phyloP scores from a whole-genome alignment of 2,888 invertebrate species.

The Acrobasis suavella region DNA sequence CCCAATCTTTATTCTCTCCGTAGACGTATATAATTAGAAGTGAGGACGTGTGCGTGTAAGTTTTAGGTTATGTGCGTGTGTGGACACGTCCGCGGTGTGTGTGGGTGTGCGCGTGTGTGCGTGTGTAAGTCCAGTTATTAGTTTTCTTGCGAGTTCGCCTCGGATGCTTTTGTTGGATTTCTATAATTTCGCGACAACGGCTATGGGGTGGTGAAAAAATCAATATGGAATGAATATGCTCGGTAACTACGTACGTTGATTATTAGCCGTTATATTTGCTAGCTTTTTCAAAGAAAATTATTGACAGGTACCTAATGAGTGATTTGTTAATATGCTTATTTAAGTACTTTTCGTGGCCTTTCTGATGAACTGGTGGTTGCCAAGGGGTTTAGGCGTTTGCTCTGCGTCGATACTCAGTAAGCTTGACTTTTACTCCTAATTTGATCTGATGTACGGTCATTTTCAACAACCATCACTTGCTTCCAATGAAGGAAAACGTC shows the following conservation, averaged over 20 bases:
- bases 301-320: neutral
- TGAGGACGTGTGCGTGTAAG: constrained; percentile 41
- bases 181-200: constrained; percentile 79
- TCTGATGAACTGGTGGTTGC: no score
- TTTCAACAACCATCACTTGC: no score
- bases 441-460: no score
- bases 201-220: constrained; percentile 55
- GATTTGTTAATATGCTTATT: no score
- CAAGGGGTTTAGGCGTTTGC: no score
- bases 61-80: constrained; percentile 32
- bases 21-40: constrained; percentile 81
- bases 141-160: constrained; percentile 77
- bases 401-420: no score
- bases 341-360: no score
- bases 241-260: constrained; percentile 5
- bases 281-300: neutral
- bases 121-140: constrained; percentile 76
- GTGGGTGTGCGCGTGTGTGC: constrained; percentile 37
- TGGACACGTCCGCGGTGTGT: constrained; percentile 36
- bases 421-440: no score
- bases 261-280: neutral
- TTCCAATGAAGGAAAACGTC: no score
- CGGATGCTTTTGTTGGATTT: constrained; percentile 81
- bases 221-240: constrained; percentile 47
- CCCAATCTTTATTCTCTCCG: constrained; percentile 81